Evolutionary conservation across 1,140 invertebrate genomes (phyloP).

Genomic region (Ectropis grisescens): DNA sequence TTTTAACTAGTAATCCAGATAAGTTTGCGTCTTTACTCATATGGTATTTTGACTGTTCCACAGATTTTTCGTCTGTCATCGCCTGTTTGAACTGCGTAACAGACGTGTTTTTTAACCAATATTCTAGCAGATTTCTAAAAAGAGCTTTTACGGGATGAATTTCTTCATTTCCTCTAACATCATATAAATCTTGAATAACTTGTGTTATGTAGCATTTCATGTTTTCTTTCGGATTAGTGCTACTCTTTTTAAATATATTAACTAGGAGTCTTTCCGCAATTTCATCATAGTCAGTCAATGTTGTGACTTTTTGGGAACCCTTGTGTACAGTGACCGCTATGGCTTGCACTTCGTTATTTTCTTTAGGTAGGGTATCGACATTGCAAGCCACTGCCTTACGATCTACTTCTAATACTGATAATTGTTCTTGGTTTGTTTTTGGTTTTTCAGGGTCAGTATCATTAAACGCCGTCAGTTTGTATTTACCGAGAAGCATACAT

Average conservation of each 20-base stretch:
- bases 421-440: constrained; percentile 8
- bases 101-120: constrained; percentile 35
- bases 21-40: constrained; percentile 37
- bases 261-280: constrained; percentile 40
- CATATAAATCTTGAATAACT: constrained; percentile 37
- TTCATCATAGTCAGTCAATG: constrained; percentile 23
- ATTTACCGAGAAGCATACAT: constrained; percentile 31
- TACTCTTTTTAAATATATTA: constrained; percentile 23
- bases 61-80: constrained; percentile 22
- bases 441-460: constrained; percentile 1
- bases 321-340: constrained; percentile 8
- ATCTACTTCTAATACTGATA: not conserved
- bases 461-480: constrained; percentile 11
- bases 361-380: not conserved
- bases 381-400: not conserved
- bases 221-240: constrained; percentile 5
- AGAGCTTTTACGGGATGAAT: constrained; percentile 35
- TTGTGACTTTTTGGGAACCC: constrained; percentile 20
- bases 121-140: constrained; percentile 43
- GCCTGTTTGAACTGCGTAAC: constrained; percentile 17
- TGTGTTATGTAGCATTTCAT: constrained; percentile 28
- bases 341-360: constrained; percentile 6
- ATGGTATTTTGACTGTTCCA: constrained; percentile 29
- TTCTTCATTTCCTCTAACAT: constrained; percentile 19
- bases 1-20: constrained; percentile 23